Base-by-base conservation (phyloP, 2,888 invertebrate species). In the Aspidapion aeneum region DNA sequence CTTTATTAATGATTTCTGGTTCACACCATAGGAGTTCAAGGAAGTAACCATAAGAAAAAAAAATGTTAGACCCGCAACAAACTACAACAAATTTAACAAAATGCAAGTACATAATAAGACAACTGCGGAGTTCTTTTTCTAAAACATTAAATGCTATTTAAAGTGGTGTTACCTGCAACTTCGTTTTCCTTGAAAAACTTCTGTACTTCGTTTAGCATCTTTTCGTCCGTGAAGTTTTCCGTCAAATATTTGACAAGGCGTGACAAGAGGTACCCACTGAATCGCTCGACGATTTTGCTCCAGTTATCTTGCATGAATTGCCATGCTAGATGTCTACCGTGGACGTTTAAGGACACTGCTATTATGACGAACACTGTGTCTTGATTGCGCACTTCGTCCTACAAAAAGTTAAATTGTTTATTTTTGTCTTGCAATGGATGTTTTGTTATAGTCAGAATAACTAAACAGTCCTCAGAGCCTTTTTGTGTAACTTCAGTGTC, bases 351-450 rank as follows among this genome's bases (percentile, higher is more conserved):
- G 0, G 93, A 91, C 18, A 94, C 93, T 2, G 94, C 92, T 68
- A 90, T 90, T 52, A 98, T 90, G 16, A 95, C 93, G 78, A 91
- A 94, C 49, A 95, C 90, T 0, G 93, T 90, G 78, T 97, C 97
- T 79, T 97, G 96, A 0, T 93, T 87, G 57, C 96, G 85, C 1
- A 98, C 96, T 78, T 96, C 93, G 64, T 91, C 90, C 90, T 93
- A 77, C 2, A 66, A 70, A 9, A 60, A 61, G 57, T 51, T 17
- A 52, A 17, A 54, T 12, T n/a, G n/a, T n/a, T n/a, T n/a, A n/a
- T n/a, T n/a, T n/a, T n/a, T n/a, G n/a, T n/a, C n/a, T n/a, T n/a
- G n/a, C n/a, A n/a, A n/a, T n/a, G n/a, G n/a, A n/a, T n/a, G n/a
- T n/a, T n/a, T n/a, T n/a, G n/a, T n/a, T n/a, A n/a, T n/a, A n/a